Base-by-base conservation (phyloP, 1,140 invertebrate genomes). In the Episyrphus balteatus region DNA sequence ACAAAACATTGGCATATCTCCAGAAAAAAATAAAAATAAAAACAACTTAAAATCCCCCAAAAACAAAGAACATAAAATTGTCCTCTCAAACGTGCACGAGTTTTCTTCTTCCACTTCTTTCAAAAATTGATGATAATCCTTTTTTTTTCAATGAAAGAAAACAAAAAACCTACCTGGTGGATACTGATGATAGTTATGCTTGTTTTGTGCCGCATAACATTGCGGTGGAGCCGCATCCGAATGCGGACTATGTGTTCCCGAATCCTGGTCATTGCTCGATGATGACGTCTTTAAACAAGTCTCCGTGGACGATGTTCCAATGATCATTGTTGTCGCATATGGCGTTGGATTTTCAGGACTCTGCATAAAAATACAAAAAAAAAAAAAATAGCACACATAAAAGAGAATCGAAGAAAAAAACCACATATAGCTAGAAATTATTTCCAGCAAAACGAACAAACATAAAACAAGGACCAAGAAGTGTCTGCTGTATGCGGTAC, bases 311-410 rank as follows among this genome's bases (percentile, higher is more conserved):
- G 52, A 75, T 58, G 56, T 73, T 75, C 13, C 86, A 66, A 68
- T 60, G 13, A 68, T 62, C 38, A 86, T 88, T 2, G 87, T 89
- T 0, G 86, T 90, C 1, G 87, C 87, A 61, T 90, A 90, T 0
- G 87, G 87, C 7, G 84, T 85, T 0, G 84, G 84, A 50, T 80
- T 80, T 51, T 81, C 80, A 13, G 80, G 70, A 26, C 21, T 26
- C 21, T 26, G 21, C 21, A 26, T 26, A 26, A 26, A 26, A 26
- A 26, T 3, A 26, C 21, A 26, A 26, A 26, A 8, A 3, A 26
- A 26, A 26, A 26, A 26, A 26, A 8, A 26, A 26, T 26, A 26
- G 8, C 3, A 26, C 3, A 3, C 21, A n/a, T n/a, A 26, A 26
- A 26, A 3, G 21, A 26, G 21, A 26, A 26, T 5, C 71, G 73